Evolutionary conservation across 2,113 vertebrate genomes (phyloP).

Genomic region (Irena cyanogastra): DNA sequence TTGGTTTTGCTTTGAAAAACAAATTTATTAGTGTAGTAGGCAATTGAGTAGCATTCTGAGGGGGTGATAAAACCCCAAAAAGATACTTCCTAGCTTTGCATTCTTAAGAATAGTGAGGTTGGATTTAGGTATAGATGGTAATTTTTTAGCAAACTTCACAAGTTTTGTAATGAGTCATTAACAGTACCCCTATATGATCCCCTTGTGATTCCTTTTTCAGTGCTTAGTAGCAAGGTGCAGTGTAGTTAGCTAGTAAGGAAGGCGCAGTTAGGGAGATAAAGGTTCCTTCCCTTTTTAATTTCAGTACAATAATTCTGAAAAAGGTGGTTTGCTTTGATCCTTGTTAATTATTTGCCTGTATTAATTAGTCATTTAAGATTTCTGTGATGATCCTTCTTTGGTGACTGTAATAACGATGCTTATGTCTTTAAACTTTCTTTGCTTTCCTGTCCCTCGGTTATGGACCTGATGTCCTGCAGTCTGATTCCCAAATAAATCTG

Average conservation of each 20-base stretch:
- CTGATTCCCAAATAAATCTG: not conserved
- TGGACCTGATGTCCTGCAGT: not conserved
- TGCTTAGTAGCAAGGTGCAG: not conserved
- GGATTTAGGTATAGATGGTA: not conserved
- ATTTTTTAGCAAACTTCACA: not conserved
- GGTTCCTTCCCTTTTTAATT: not conserved
- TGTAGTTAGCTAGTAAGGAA: not conserved
- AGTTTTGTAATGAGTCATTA: not conserved
- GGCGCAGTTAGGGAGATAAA: not conserved
- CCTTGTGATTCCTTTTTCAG: not conserved
- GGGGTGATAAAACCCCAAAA: not conserved
- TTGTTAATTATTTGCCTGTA: not conserved
- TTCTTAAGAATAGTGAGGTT: not conserved
- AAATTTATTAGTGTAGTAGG: not conserved
- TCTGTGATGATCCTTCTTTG: not conserved
- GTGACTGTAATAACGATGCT: not conserved
- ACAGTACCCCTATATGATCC: not conserved
- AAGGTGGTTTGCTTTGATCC: not conserved
- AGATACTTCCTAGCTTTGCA: not conserved
- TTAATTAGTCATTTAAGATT: not conserved
- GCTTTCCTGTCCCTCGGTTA: not conserved
- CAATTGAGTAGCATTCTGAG: not conserved
- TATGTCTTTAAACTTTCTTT: not conserved
- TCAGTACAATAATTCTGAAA: not conserved
- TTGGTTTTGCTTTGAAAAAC: not conserved